Percentiles rank a stretch among this genome's conserved stretches.
Evolutionary conservation across 2,888 invertebrate genomes (phyloP).

Genomic region (Adelphocoris suturalis): DNA sequence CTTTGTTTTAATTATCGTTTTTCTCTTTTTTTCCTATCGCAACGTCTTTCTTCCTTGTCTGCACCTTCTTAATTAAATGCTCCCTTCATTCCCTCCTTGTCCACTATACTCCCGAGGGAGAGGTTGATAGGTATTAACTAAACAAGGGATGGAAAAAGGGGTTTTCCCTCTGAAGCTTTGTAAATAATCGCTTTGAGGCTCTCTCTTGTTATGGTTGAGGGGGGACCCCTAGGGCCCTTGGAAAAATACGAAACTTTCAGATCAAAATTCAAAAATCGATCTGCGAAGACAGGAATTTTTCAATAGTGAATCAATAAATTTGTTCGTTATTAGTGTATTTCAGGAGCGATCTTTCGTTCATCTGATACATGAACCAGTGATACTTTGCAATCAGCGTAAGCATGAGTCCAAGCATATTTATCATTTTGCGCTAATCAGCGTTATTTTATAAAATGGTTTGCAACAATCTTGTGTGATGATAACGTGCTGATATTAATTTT

Average conservation of each 20-base stretch:
- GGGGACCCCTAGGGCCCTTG: neutral
- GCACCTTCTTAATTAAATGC: slow-evolving; percentile 57
- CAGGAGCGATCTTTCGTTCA: too few relatives aligned
- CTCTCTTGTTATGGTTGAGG: neutral
- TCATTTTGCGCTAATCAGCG: too few relatives aligned
- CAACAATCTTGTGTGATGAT: too few relatives aligned
- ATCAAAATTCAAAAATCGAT: neutral
- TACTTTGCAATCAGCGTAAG: too few relatives aligned
- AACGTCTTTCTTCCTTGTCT: slow-evolving; percentile 42
- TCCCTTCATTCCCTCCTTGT: slow-evolving; percentile 27
- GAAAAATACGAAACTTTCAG: neutral
- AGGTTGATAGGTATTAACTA: slow-evolving; percentile 62
- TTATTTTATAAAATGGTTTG: too few relatives aligned
- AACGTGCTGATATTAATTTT: too few relatives aligned
- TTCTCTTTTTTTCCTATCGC: neutral
- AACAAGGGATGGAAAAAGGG: slow-evolving; percentile 12
- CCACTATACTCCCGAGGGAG: neutral
- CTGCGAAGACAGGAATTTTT: neutral
- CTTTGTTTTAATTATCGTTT: slow-evolving; percentile 64
- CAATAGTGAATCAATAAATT: too few relatives aligned
- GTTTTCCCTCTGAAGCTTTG: slow-evolving; percentile 25
- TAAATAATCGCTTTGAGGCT: slow-evolving; percentile 51
- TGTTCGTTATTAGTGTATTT: too few relatives aligned
- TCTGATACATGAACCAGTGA: too few relatives aligned
- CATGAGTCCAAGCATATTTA: too few relatives aligned